Percentiles rank a stretch among this genome's conserved stretches.
Conservation (phyloP, 2,888 invertebrate genomes). For the Amblyteles armatorius region DNA sequence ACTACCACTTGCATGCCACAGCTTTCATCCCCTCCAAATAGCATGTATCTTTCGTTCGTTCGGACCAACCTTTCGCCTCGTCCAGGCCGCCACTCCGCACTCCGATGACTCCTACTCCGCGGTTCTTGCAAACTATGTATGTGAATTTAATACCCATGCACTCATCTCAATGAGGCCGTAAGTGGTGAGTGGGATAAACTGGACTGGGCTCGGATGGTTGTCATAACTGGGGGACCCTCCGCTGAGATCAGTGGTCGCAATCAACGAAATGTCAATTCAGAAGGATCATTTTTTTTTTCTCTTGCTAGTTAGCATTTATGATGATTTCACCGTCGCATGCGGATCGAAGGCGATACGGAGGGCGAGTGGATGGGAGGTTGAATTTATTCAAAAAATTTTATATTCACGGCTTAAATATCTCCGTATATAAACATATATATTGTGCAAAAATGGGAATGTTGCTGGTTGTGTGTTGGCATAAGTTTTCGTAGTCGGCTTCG, state of each 20-base stretch:
- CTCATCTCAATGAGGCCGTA: conserved; percentile 30
- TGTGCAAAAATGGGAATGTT: conserved; percentile 18
- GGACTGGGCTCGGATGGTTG: neutral
- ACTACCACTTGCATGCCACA: conserved; percentile 18
- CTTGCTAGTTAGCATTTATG: conserved; percentile 41
- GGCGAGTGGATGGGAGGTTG: conserved; percentile 2
- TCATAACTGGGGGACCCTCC: conserved; percentile 49
- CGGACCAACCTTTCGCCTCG: conserved; percentile 21
- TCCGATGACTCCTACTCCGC: conserved; percentile 9
- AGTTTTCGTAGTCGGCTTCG: neutral
- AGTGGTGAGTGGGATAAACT: conserved; percentile 15
- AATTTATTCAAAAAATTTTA: conserved; percentile 51
- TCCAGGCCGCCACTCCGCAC: conserved; percentile 8
- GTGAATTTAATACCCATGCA: conserved; percentile 5
- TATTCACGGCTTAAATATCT: conserved; percentile 8
- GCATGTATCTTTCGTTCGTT: conserved; percentile 6
- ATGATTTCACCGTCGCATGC: conserved; percentile 19
- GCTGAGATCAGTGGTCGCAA: conserved; percentile 29
- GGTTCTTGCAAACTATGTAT: neutral
- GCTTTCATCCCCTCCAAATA: conserved; percentile 18
- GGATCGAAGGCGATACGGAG: conserved; percentile 13
- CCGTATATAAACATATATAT: conserved; percentile 12
- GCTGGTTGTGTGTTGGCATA: neutral
- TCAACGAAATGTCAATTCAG: conserved; percentile 42
- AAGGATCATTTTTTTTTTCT: conserved; percentile 17